A percentile compares a stretch with the other conserved stretches of the same genome.
phyloP scores from a whole-genome alignment of 2,113 vertebrate species.

The Triplophysa siluroides region DNA sequence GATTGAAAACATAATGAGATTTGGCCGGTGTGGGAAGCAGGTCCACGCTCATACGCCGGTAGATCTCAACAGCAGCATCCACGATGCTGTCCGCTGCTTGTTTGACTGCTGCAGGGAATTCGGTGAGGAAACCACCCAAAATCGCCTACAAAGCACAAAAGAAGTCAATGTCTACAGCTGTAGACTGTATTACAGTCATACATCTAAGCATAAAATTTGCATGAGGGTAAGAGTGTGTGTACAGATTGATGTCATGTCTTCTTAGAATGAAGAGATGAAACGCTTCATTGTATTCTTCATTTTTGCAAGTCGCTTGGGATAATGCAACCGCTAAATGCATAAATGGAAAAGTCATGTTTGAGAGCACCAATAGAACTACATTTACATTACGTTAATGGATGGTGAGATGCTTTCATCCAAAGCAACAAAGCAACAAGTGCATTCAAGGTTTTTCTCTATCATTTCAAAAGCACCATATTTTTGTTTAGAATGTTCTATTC shows the following conservation, averaged over 20 bases:
- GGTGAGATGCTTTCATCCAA: no score
- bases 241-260: no score
- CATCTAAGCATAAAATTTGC: background rate
- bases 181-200: background rate
- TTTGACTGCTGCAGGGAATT: conserved; percentile 78
- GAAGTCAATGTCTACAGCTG: background rate
- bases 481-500: no score
- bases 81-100: conserved; percentile 77
- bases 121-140: conserved; percentile 79
- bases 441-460: no score
- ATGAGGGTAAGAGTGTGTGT: background rate
- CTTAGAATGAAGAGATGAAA: no score
- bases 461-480: no score
- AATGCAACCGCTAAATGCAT: no score
- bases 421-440: no score
- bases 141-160: conserved; percentile 74
- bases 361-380: background rate
- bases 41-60: conserved; percentile 83
- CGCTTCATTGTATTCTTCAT: no score
- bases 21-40: conserved; percentile 88
- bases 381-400: no score
- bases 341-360: no score
- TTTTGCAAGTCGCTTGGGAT: no score
- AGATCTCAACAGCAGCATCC: conserved; percentile 85
- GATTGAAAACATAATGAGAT: conserved; percentile 89